Evolutionary conservation across 2,888 invertebrate species (phyloP).

Genomic region (Chloromyia formosa): DNA sequence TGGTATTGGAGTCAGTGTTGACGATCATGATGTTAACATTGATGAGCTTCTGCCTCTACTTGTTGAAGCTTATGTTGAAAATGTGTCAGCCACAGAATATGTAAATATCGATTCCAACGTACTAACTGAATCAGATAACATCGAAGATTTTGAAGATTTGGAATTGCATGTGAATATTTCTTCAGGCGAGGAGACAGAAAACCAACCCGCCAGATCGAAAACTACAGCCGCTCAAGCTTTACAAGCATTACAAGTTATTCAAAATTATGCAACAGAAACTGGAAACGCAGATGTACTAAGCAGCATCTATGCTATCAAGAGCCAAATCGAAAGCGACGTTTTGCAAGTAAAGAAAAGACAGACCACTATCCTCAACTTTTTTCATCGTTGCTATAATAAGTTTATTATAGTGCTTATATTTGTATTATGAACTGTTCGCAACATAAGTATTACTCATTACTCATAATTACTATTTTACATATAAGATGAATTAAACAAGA

Average conservation of each 20-base stretch:
- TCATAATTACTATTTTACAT: too few relatives aligned
- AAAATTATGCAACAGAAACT: too few relatives aligned
- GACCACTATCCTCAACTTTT: too few relatives aligned
- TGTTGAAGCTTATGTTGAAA: not conserved
- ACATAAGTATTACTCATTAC: too few relatives aligned
- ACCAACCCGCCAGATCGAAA: not conserved
- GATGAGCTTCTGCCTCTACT: conserved; percentile 2
- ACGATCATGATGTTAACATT: not conserved
- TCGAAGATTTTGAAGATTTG: not conserved
- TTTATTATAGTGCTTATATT: too few relatives aligned
- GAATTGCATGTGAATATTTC: not conserved
- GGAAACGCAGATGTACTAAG: too few relatives aligned
- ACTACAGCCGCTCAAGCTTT: conserved; percentile 3
- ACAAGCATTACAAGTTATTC: not conserved
- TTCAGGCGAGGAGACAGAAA: not conserved
- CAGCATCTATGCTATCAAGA: too few relatives aligned
- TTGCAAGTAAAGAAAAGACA: too few relatives aligned
- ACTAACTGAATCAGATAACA: conserved; percentile 12
- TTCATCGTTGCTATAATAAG: too few relatives aligned
- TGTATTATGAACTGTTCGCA: too few relatives aligned
- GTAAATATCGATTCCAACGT: conserved; percentile 1
- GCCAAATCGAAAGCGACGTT: too few relatives aligned
- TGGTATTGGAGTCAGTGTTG: not conserved
- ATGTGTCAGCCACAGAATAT: conserved; percentile 22
- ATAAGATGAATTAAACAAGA: too few relatives aligned